A percentile compares a stretch with the other conserved stretches of the same genome.
Conservation (phyloP, 92 coral and sea anemone genomes). For the Paragorgia papillata region DNA sequence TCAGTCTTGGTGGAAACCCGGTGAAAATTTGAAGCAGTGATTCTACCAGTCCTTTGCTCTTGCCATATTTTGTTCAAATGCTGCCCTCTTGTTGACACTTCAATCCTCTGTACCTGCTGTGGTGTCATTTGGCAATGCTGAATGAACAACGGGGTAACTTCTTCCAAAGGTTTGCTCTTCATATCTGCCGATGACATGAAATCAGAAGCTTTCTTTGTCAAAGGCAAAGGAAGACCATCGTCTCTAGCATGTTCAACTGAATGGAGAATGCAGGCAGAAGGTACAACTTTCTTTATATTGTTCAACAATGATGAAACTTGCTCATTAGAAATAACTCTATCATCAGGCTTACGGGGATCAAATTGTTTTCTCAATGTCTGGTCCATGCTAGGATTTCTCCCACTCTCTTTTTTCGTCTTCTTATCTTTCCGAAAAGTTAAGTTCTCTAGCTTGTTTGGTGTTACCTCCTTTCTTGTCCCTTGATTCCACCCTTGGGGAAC, state of each 20-base stretch:
- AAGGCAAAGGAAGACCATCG: constrained; percentile 52
- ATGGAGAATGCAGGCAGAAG: constrained; percentile 59
- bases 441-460: constrained; percentile 43
- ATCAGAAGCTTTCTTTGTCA: constrained; percentile 50
- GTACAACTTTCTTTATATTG: constrained; percentile 29
- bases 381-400: constrained; percentile 25
- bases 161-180: constrained; percentile 55
- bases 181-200: constrained; percentile 57
- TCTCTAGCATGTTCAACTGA: constrained; percentile 57
- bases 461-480: constrained; percentile 65
- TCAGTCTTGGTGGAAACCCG: constrained; percentile 32
- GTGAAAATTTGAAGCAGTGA: constrained; percentile 45
- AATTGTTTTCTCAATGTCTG: constrained; percentile 53
- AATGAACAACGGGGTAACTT: constrained; percentile 53
- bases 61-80: too few relatives aligned
- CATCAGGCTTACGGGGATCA: constrained; percentile 65
- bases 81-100: constrained; percentile 8
- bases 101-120: constrained; percentile 61
- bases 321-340: constrained; percentile 61
- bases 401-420: constrained; percentile 54
- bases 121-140: constrained; percentile 56
- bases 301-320: constrained; percentile 53
- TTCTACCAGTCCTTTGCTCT: constrained; percentile 28
- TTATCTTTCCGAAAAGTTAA: constrained; percentile 66
- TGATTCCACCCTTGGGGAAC: constrained; percentile 72